Conservation (phyloP, 2,888 invertebrate species). For the Dryobota labecula region DNA sequence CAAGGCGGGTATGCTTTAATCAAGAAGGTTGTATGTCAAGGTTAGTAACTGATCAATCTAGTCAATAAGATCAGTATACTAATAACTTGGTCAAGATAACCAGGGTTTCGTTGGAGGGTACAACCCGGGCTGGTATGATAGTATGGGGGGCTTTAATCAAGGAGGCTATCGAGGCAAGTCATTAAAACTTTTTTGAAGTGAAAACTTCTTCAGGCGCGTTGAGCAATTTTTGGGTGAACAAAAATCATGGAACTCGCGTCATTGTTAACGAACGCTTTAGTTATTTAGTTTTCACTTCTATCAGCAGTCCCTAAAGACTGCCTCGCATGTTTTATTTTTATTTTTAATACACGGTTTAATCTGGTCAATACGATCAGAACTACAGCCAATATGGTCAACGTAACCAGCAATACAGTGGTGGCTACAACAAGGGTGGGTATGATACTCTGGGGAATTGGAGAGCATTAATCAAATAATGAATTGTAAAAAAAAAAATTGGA, state of each 20-base stretch:
- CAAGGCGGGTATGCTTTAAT: slow-evolving; percentile 62
- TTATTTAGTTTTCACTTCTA: no score
- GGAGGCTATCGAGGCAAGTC: slow-evolving; percentile 51
- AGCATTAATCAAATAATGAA: slow-evolving; percentile 61
- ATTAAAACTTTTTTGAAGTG: neutral
- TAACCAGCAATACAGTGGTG: slow-evolving; percentile 62
- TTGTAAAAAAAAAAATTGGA: no score
- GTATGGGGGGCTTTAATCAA: slow-evolving; percentile 63
- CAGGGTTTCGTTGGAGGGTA: slow-evolving; percentile 58
- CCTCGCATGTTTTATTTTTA: no score
- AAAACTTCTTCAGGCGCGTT: no score
- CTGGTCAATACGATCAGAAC: slow-evolving; percentile 62
- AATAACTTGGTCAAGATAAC: slow-evolving; percentile 58
- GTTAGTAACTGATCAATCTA: slow-evolving; percentile 12
- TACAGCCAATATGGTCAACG: slow-evolving; percentile 60
- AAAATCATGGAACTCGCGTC: no score
- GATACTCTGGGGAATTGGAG: no score
- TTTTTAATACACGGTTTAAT: no score
- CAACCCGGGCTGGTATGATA: slow-evolving; percentile 64
- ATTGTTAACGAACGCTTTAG: no score
- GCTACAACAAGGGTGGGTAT: no score
- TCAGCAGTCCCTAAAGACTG: no score
- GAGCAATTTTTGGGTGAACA: no score
- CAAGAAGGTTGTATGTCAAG: slow-evolving; percentile 59
- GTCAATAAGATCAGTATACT: slow-evolving; percentile 66